A percentile compares a stretch with the other conserved stretches of the same genome.
Evolutionary conservation across 2,797 vertebrate genomes (phyloP).

Genomic region (Dallia pectoralis): DNA sequence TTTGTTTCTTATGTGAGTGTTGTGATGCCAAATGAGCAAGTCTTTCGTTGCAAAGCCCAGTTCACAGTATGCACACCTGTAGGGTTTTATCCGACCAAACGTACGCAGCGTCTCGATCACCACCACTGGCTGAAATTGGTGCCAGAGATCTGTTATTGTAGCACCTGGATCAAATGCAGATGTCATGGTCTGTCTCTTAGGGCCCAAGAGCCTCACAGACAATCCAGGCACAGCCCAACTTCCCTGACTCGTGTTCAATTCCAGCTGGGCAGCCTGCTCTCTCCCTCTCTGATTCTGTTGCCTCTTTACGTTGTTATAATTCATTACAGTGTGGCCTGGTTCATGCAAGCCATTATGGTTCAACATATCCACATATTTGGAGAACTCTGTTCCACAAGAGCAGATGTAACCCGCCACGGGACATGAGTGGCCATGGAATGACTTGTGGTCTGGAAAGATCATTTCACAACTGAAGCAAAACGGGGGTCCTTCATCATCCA

Average conservation of each 20-base stretch:
- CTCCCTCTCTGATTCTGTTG: constrained; percentile 38
- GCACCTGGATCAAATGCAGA: constrained; percentile 36
- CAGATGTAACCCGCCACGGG: constrained; percentile 62
- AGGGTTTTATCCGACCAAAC: constrained; percentile 47
- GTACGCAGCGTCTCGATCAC: constrained; percentile 39
- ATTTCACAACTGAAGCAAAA: constrained; percentile 71
- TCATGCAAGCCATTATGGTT: constrained; percentile 63
- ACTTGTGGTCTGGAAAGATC: constrained; percentile 56
- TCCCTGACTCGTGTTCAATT: constrained; percentile 46
- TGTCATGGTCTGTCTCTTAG: background rate
- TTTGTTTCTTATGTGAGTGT: constrained; percentile 54
- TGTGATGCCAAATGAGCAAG: constrained; percentile 58
- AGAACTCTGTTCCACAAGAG: constrained; percentile 71
- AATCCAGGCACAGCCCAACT: constrained; percentile 36
- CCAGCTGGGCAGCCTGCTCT: constrained; percentile 52
- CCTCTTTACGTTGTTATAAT: constrained; percentile 59
- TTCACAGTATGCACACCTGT: constrained; percentile 62
- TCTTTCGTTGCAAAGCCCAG: constrained; percentile 51
- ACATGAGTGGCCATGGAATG: constrained; percentile 65
- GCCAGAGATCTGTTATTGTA: constrained; percentile 69
- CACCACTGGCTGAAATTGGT: constrained; percentile 70
- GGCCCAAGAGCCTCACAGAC: constrained; percentile 20
- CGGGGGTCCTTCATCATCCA: background rate
- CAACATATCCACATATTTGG: constrained; percentile 61
- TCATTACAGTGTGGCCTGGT: constrained; percentile 60